Evolutionary conservation across 2,113 vertebrate genomes (phyloP).

Genomic region (Siniperca knerii): DNA sequence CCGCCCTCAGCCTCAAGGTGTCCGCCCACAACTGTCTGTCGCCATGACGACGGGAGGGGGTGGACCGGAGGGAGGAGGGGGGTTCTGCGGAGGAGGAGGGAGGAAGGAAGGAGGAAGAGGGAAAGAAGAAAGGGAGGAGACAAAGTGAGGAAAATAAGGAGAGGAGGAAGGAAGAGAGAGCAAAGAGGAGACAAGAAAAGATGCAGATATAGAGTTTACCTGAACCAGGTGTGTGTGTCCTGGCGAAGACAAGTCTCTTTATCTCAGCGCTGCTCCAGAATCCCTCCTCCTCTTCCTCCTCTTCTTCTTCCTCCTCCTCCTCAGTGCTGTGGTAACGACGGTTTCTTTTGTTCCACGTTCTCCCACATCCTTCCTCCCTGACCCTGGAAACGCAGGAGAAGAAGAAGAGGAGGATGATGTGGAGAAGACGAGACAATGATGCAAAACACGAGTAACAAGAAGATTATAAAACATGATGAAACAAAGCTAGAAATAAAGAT

Average conservation of each 20-base stretch:
- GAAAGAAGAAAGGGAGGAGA: no score
- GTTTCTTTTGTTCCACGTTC: slow-evolving; percentile 57
- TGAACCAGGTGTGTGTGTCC: slow-evolving; percentile 58
- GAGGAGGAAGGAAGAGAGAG: no score
- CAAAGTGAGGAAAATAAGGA: no score
- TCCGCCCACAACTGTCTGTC: slow-evolving; percentile 88
- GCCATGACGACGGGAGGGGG: slow-evolving; percentile 65
- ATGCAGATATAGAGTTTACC: not conserved
- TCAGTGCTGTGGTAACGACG: slow-evolving; percentile 64
- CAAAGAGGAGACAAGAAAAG: no score
- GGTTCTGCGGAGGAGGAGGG: slow-evolving; percentile 10
- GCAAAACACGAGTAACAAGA: no score
- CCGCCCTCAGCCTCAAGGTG: slow-evolving; percentile 89
- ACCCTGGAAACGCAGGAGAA: slow-evolving; percentile 37
- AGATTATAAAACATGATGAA: no score
- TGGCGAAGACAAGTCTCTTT: slow-evolving; percentile 39
- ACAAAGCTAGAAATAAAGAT: not conserved
- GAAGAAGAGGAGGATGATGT: not conserved
- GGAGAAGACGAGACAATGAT: no score
- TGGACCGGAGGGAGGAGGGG: slow-evolving; percentile 43
- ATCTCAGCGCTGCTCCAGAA: slow-evolving; percentile 63
- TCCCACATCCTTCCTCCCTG: slow-evolving; percentile 33
- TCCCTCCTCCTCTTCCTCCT: slow-evolving; percentile 40
- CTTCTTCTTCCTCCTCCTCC: slow-evolving; percentile 63
- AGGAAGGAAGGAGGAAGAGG: no score